Evolutionary conservation across 2,797 vertebrate species (phyloP), one percentile per base, ranked within the genome.

Genomic region (Microctenopoma steveboyesi): DNA sequence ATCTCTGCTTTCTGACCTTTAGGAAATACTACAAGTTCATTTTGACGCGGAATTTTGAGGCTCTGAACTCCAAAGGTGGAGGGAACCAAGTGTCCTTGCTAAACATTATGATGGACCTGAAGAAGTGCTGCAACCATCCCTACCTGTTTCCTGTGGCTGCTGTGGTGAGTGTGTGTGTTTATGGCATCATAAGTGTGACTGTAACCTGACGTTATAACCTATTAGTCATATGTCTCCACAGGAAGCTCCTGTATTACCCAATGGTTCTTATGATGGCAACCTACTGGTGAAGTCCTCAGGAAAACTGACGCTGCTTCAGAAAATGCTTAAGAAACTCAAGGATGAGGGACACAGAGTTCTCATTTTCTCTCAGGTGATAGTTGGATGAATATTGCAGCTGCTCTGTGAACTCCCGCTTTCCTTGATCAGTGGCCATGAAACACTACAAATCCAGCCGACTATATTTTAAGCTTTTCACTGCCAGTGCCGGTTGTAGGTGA

Each of bases 21-120:
- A 99, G 98, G 91, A 99, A 99, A 82, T 99, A 99, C 86, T 99
- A 99, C 93, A 99, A 99, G 85, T 98, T 99, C 86, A 99, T 99
- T 71, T 87, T 99, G 92, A 99, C 98, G 0, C 93, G 96, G 48
- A 99, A 99, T 84, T 99, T 99, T 0, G 98, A 99, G 92, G 98
- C 98, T 0, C 92, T 99, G 84, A 99, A 99, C 90, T 99, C 97
- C 0, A 99, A 98, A 91, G 97, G 98, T 0, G 98, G 98, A 0
- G 98, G 98, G 28, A 99, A 98, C 91, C 98, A 99, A 82, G 98
- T 99, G 72, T 99, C 98, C 0, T 90, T 99, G 80, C 96, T 99
- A 40, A 99, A 99, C 90, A 99, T 99, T 81, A 99, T 99, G 98
- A 99, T 99, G 98, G 98, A 99, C 86, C 90, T 99, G 90, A 99